phyloP scores from a whole-genome alignment of 1,140 invertebrate genomes.

The Gonatopus flavifemur region DNA sequence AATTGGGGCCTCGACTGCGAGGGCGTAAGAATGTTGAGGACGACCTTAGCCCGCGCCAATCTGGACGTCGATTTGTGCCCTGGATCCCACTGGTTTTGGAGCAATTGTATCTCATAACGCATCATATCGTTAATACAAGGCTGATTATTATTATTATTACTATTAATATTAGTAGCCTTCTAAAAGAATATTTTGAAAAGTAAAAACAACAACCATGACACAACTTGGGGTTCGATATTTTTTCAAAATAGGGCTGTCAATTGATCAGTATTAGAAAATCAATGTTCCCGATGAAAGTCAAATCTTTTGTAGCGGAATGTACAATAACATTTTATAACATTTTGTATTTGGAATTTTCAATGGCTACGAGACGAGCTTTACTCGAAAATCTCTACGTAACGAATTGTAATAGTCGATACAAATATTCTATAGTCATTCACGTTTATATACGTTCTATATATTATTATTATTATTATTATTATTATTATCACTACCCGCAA shows the following conservation, averaged over 20 bases:
- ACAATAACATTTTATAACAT: no score
- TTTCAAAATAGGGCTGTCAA: slow-evolving; percentile 27
- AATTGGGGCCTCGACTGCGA: slow-evolving; percentile 57
- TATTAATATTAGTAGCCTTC: neutral
- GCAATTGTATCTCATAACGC: slow-evolving; percentile 48
- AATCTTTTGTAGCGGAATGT: no score
- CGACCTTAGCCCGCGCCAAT: slow-evolving; percentile 45
- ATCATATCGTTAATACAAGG: neutral
- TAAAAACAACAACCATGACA: slow-evolving; percentile 26
- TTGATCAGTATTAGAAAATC: slow-evolving; percentile 39
- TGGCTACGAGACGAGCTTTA: no score
- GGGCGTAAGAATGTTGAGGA: slow-evolving; percentile 42
- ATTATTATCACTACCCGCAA: no score
- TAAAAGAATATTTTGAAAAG: neutral
- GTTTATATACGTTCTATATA: no score
- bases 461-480: no score
- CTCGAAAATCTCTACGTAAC: no score
- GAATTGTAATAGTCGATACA: no score
- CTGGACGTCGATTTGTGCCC: slow-evolving; percentile 53
- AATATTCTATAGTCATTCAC: no score
- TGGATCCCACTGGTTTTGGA: slow-evolving; percentile 58
- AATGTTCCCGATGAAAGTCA: no score
- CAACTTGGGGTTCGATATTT: slow-evolving; percentile 12
- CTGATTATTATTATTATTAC: no score
- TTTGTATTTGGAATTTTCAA: no score